Base-by-base conservation (phyloP, 2,113 vertebrate genomes). In the Triplophysa tibetana region DNA sequence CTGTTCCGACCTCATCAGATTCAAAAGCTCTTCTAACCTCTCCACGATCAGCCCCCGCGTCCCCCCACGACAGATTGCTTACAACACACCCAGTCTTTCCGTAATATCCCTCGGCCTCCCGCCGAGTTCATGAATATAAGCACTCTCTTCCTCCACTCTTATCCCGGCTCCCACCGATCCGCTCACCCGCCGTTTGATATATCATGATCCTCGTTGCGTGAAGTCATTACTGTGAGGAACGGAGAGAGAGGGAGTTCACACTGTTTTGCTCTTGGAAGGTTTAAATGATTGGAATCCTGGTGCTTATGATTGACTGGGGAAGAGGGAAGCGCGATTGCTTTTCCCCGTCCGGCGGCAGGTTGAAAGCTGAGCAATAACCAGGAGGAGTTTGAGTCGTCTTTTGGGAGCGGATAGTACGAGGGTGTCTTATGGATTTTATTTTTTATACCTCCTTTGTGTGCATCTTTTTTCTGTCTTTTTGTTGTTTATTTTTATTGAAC, bases 241-340 rank as follows among this genome's bases (percentile, higher is more conserved):
- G 58, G 65, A 77, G 14, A 29, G 61, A 23, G 38, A 48, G 14
- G n/a, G 52, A 23, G 45, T 50, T 72, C 21, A 41, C 56, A 81
- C 80, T 83, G 79, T 84, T 84, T 81, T 79, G 73, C 23, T 79
- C 41, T 79, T 77, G 82, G 50, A 33, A 67, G 60, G 67, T 77
- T 78, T 73, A 85, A 89, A 83, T 85, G 81, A 86, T 86, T 78
- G 65, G 79, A 77, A 80, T 82, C 78, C 76, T 66, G 54, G 75
- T 61, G 78, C 38, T 74, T 78, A 78, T 83, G 89, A 86, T 86
- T 86, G 80, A 86, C 81, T 81, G 72, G 21, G 66, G 62, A 86
- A 70, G 85, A 77, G 78, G 78, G 73, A 84, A 79, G 69, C 84
- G 75, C 87, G 88, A 92, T 89, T 89, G 80, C 87, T 87, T 90